Evolutionary conservation across 2,113 vertebrate genomes (phyloP), one percentile per base, ranked within the genome.

Genomic region (Cepphus grylle): DNA sequence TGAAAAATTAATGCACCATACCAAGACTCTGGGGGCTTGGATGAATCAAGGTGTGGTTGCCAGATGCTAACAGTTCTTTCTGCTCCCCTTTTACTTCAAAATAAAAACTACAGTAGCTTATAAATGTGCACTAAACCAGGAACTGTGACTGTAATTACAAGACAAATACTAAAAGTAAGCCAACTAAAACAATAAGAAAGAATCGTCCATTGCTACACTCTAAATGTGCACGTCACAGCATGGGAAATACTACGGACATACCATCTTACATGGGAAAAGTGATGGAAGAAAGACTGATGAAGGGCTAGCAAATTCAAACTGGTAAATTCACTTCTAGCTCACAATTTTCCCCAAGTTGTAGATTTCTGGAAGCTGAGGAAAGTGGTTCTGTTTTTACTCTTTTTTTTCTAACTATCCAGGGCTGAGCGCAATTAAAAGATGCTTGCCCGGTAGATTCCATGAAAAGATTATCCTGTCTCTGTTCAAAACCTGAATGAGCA

Each of bases 1-100:
- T 98, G 97, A 98, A 98, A 98, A 98, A 98, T 98, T 98, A 98
- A 98, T 98, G 98, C 98, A 97, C 96, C 97, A 97, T 97, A 94
- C 96, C 96, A 91, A 59, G 97, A 97, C 98, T 98, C 98, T 93
- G 77, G 98, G 93, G 98, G 97, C 95, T 93, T 92, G 91, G 97
- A 95, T 96, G 97, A 97, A 96, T 96, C 97, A 98, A 98, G 98
- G 98, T 98, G 98, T 97, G 97, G 97, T 90, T 98, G 95, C 96
- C 45, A 97, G 97, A 97, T 98, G 97, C 93, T 97, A 93, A 52
- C 73, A 67, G 45, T 78, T 91, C 67, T 81, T 88, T 95, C 94
- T 95, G n/a, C 61, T 76, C 17, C 38, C 22, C 15, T 86, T 92
- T 42, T 81, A 30, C 58, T 79, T 93, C 61, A 90, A 86, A 96